These are phyloP conservation scores for Megaleporinus macrocephalus DNA, from an alignment of 2,113 vertebrate genomes.

Conservation along the genomic window DNA sequence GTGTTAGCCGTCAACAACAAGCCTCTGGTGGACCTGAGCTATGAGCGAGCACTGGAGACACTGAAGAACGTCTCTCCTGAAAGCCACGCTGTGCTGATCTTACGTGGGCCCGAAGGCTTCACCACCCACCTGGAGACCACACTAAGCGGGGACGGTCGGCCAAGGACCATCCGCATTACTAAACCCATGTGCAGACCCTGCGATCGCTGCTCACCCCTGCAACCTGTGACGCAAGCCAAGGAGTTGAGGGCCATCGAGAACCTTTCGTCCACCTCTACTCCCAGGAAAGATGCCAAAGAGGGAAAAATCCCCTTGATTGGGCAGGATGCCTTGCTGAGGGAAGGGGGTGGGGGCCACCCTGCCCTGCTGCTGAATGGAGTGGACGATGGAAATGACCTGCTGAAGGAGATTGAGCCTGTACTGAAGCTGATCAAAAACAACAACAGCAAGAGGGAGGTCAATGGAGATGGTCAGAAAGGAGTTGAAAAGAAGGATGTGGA, in stretches of 20 bases:
- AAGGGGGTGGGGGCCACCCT: conserved; percentile 59
- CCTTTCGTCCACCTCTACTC: conserved; percentile 74
- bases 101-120: conserved; percentile 94
- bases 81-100: conserved; percentile 93
- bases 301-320: conserved; percentile 59
- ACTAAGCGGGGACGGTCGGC: conserved; percentile 87
- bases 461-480: conserved; percentile 76
- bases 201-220: conserved; percentile 77
- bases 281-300: conserved; percentile 63
- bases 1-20: conserved; percentile 93
- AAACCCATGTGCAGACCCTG: conserved; percentile 80
- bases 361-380: conserved; percentile 78
- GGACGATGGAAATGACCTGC: conserved; percentile 85
- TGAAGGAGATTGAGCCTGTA: conserved; percentile 93
- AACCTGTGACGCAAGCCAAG: conserved; percentile 69
- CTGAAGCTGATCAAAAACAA: conserved; percentile 85
- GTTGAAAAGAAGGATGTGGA: conserved; percentile 83
- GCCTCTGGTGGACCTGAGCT: conserved; percentile 91
- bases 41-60: conserved; percentile 89
- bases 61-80: conserved; percentile 89
- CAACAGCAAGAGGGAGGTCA: conserved; percentile 77
- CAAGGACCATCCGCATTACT: conserved; percentile 90
- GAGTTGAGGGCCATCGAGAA: conserved; percentile 80
- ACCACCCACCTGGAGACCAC: conserved; percentile 97
- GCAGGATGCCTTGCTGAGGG: conserved; percentile 71